Evolutionary conservation across 2,113 vertebrate genomes (phyloP).

Genomic region (Cavia aperea): DNA sequence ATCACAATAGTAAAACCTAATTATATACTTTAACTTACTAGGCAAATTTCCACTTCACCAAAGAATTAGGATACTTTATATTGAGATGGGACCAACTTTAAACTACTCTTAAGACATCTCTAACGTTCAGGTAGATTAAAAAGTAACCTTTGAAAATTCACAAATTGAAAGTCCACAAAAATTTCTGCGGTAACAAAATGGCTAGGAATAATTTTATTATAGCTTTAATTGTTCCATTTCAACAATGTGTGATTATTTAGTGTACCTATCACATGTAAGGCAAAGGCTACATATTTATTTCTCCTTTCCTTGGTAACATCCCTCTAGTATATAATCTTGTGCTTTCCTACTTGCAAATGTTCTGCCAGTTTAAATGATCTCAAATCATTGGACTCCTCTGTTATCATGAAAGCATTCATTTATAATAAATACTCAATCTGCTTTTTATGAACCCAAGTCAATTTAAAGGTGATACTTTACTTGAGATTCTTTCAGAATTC

Average conservation of each 20-base stretch:
- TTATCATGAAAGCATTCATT: not conserved
- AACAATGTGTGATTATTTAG: not conserved
- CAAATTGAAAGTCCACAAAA: not conserved
- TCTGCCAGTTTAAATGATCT: not conserved
- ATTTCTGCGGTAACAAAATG: constrained; percentile 11
- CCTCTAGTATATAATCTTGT: not conserved
- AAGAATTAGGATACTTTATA: constrained; percentile 11
- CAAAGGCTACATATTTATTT: not conserved
- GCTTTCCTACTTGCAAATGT: not conserved
- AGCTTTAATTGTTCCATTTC: not conserved
- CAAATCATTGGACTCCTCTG: not conserved
- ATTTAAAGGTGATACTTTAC: not conserved
- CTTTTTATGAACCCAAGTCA: not conserved
- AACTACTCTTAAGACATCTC: not conserved
- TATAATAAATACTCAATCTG: not conserved
- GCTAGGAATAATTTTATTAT: not conserved
- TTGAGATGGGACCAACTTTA: not conserved
- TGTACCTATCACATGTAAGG: not conserved
- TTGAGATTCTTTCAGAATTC: not conserved
- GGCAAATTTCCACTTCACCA: not conserved
- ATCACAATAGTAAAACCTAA: not conserved
- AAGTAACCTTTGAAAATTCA: not conserved
- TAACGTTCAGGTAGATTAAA: constrained; percentile 3
- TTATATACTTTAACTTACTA: not conserved
- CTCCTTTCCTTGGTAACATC: not conserved